A percentile compares a stretch with the other conserved stretches of the same genome.
Evolutionary conservation across 2,113 vertebrate species (phyloP).

Genomic region (Pogonocichla stellata): DNA sequence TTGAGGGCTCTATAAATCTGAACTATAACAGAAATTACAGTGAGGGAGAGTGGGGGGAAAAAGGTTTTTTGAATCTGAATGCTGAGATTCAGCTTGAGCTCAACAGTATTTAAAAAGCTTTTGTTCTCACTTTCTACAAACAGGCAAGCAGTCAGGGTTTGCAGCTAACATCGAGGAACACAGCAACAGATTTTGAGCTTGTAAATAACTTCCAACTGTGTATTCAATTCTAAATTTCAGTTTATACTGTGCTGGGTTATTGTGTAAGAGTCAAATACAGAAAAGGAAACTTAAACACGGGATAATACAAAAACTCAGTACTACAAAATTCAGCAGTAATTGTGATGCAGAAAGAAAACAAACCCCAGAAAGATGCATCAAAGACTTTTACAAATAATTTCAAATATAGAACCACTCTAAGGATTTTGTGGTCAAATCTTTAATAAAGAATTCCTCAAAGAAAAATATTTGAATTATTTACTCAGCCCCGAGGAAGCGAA

Average conservation of each 20-base stretch:
- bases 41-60: background rate
- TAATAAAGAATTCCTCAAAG: background rate
- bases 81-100: background rate
- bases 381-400: background rate
- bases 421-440: background rate
- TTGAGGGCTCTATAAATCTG: background rate
- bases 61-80: background rate
- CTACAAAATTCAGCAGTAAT: background rate
- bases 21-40: background rate
- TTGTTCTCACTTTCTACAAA: background rate
- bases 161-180: background rate
- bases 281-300: background rate
- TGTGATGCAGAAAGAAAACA: background rate
- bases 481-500: background rate
- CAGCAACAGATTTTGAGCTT: conserved; percentile 16
- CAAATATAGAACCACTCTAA: background rate
- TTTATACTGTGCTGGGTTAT: background rate
- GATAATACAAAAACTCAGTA: background rate
- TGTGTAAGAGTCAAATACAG: background rate
- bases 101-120: background rate
- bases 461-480: conserved; percentile 34
- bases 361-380: background rate
- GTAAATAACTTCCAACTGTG: conserved; percentile 40
- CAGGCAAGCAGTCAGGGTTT: background rate
- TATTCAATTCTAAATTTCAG: background rate